phyloP scores from a whole-genome alignment of 2,797 vertebrate genomes.

The Sebastes nivosus region DNA sequence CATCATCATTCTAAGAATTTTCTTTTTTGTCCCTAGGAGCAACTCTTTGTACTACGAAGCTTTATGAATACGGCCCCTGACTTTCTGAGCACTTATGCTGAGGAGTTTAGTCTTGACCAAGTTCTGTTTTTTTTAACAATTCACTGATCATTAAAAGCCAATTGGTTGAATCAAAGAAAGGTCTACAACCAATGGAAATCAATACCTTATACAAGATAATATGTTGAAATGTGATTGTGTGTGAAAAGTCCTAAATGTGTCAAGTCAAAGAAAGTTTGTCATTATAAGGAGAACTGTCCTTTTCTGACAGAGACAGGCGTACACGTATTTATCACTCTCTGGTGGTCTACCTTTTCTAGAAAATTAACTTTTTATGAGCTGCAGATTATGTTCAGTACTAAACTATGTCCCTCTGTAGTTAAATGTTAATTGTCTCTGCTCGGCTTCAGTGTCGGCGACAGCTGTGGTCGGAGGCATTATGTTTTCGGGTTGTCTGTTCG shows the following conservation, averaged over 20 bases:
- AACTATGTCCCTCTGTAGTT: neutral
- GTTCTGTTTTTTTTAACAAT: neutral
- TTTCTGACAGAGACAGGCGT: neutral
- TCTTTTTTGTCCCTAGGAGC: no score
- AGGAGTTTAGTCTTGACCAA: neutral
- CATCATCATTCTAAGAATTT: no score
- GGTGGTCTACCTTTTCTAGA: neutral
- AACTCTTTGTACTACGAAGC: no score
- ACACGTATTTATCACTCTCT: neutral
- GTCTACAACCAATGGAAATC: neutral
- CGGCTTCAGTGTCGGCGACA: neutral
- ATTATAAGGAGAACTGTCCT: neutral
- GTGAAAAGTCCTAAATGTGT: neutral
- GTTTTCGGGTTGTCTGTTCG: no score
- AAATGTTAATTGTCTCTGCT: neutral
- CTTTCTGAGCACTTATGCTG: neutral
- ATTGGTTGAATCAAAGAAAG: neutral
- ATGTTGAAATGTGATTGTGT: no score
- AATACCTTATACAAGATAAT: neutral
- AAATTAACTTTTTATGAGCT: neutral
- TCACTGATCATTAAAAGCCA: neutral
- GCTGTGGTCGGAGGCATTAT: no score
- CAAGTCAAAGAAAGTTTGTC: neutral
- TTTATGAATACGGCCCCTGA: no score
- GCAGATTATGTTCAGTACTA: neutral